phyloP scores from a whole-genome alignment of 1,140 invertebrate genomes.

The Tachypleus tridentatus region DNA sequence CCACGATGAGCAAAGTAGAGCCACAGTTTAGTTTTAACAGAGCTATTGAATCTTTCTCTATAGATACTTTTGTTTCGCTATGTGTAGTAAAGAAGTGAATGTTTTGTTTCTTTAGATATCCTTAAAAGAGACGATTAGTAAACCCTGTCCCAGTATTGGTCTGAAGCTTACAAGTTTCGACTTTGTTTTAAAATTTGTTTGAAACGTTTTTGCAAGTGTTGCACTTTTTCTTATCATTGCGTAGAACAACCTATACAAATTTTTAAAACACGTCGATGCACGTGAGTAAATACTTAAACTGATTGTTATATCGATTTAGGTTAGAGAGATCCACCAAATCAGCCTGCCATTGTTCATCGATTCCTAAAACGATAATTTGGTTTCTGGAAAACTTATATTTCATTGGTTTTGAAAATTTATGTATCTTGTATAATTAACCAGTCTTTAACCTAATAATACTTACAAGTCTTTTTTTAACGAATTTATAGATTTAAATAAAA shows the following conservation, averaged over 20 bases:
- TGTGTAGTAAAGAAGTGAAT: slow-evolving; percentile 37
- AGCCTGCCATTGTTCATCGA: slow-evolving; percentile 25
- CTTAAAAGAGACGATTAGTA: slow-evolving; percentile 23
- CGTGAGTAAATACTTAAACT: slow-evolving; percentile 23
- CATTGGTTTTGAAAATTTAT: too few relatives aligned
- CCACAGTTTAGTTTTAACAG: slow-evolving; percentile 36
- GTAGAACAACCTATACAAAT: slow-evolving; percentile 22
- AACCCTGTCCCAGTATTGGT: slow-evolving; percentile 15
- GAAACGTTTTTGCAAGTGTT: slow-evolving; percentile 10
- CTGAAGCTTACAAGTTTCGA: slow-evolving; percentile 7
- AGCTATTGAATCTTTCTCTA: slow-evolving; percentile 38
- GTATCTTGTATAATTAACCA: too few relatives aligned
- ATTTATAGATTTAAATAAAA: too few relatives aligned
- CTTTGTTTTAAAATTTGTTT: slow-evolving; percentile 16
- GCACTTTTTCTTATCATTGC: slow-evolving; percentile 21
- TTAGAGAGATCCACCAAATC: slow-evolving; percentile 24
- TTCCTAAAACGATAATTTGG: slow-evolving; percentile 9
- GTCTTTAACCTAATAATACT: too few relatives aligned
- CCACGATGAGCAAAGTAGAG: slow-evolving; percentile 34
- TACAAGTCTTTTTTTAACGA: too few relatives aligned
- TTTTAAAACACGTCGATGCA: slow-evolving; percentile 26
- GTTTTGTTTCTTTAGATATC: slow-evolving; percentile 27
- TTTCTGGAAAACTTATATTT: slow-evolving; percentile 22
- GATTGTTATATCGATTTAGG: slow-evolving; percentile 21
- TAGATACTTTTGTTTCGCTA: slow-evolving; percentile 34